Percentiles rank a stretch among this genome's conserved stretches.
phyloP scores from a whole-genome alignment of 92 coral and sea anemone species.

The Epizoanthus illoricatus region DNA sequence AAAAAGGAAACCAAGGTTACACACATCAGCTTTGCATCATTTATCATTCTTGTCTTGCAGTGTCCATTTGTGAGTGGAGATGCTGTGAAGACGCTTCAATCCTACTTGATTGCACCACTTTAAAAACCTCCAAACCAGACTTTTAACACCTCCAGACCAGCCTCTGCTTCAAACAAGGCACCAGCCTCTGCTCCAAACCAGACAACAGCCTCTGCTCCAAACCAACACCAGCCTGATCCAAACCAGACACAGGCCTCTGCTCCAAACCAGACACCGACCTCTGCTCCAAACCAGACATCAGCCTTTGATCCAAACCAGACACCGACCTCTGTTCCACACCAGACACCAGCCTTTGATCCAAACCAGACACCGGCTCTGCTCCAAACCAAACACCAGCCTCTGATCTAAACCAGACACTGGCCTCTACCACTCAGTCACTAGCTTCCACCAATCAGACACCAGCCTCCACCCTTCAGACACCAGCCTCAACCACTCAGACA shows the following conservation, averaged over 20 bases:
- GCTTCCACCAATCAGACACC: background rate
- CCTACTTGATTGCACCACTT: constrained; percentile 3
- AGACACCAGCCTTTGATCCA: too few relatives aligned
- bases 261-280: background rate
- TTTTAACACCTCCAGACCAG: too few relatives aligned
- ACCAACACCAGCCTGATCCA: too few relatives aligned
- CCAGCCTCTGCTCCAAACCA: background rate
- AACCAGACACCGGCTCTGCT: background rate
- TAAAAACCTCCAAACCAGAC: background rate
- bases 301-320: background rate
- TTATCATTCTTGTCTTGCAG: constrained; percentile 10
- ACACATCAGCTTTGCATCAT: constrained; percentile 11
- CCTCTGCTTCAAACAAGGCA: background rate
- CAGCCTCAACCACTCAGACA: too few relatives aligned
- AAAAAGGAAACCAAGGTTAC: background rate
- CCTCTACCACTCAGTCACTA: background rate
- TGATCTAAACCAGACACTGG: background rate
- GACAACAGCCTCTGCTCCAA: too few relatives aligned
- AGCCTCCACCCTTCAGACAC: background rate
- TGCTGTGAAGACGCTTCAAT: background rate
- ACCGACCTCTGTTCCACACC: background rate
- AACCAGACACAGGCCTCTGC: too few relatives aligned
- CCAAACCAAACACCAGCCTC: background rate
- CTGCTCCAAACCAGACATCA: background rate
- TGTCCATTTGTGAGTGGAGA: constrained; percentile 20